Evolutionary conservation across 2,888 invertebrate genomes (phyloP).

Genomic region (Exephanes ischioxanthus): DNA sequence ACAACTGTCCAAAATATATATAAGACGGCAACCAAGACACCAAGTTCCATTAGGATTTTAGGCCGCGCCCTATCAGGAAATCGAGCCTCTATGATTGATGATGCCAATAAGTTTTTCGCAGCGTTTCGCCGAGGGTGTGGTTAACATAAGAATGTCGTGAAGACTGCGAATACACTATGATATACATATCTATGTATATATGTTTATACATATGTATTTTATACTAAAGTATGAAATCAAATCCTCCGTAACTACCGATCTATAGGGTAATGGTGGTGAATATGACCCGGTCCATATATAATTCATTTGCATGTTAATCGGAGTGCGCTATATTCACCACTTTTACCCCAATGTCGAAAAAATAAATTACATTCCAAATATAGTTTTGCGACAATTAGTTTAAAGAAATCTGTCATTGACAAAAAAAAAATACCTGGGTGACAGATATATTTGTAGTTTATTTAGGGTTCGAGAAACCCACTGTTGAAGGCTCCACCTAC

Average conservation of each 20-base stretch:
- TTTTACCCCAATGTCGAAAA: not conserved
- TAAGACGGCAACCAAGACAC: conserved; percentile 7
- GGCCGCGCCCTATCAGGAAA: conserved; percentile 22
- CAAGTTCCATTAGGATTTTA: conserved; percentile 34
- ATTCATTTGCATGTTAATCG: not conserved
- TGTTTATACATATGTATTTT: not conserved
- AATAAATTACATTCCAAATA: too few relatives aligned
- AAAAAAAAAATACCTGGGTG: not conserved
- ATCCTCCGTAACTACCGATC: too few relatives aligned
- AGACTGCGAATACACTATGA: not conserved
- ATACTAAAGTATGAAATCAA: not conserved
- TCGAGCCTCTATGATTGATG: conserved; percentile 31
- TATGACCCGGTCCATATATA: too few relatives aligned
- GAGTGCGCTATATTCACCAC: not conserved
- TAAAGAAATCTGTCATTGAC: too few relatives aligned
- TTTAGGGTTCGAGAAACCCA: not conserved
- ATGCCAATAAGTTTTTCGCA: conserved; percentile 15
- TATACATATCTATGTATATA: not conserved
- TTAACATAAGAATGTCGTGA: not conserved
- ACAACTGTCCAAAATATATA: not conserved
- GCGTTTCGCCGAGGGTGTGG: not conserved
- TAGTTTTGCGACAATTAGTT: too few relatives aligned
- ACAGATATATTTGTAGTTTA: not conserved
- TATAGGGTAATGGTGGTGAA: too few relatives aligned
- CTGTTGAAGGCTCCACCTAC: not conserved